Percentiles rank a stretch among this genome's conserved stretches.
Evolutionary conservation across 2,113 vertebrate species (phyloP).

Genomic region (Ginglymostoma cirratum): DNA sequence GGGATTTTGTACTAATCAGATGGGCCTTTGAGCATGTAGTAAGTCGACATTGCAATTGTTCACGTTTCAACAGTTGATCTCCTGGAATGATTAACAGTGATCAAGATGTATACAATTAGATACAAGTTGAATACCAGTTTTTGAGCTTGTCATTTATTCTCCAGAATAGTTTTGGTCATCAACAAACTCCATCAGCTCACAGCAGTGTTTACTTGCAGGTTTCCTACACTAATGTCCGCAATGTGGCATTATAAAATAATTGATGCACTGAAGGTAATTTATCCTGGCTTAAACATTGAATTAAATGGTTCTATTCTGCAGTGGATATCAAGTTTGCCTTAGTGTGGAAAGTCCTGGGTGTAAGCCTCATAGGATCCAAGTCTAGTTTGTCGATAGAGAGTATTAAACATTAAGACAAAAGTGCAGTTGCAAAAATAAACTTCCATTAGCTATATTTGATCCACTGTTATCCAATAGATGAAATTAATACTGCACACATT

Average conservation of each 20-base stretch:
- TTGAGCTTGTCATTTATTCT: background rate
- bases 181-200: background rate
- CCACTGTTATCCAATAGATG: background rate
- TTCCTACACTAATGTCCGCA: background rate
- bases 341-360: conserved; percentile 8
- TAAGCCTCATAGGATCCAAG: background rate
- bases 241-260: background rate
- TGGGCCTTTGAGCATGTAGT: background rate
- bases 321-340: conserved; percentile 12
- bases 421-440: background rate
- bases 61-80: background rate
- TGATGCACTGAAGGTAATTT: background rate
- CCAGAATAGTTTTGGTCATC: no score
- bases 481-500: conserved; percentile 15
- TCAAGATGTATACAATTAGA: background rate
- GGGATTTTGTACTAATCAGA: conserved; percentile 3
- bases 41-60: background rate
- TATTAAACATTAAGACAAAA: background rate
- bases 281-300: background rate
- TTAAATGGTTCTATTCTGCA: conserved; percentile 9
- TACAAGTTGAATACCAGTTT: background rate
- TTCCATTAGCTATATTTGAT: background rate
- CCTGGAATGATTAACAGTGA: background rate
- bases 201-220: background rate
- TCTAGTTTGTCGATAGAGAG: conserved; percentile 18